Evolutionary conservation across 64 coral and sea anemone genomes (phyloP).

Genomic region (Porites australiensis): DNA sequence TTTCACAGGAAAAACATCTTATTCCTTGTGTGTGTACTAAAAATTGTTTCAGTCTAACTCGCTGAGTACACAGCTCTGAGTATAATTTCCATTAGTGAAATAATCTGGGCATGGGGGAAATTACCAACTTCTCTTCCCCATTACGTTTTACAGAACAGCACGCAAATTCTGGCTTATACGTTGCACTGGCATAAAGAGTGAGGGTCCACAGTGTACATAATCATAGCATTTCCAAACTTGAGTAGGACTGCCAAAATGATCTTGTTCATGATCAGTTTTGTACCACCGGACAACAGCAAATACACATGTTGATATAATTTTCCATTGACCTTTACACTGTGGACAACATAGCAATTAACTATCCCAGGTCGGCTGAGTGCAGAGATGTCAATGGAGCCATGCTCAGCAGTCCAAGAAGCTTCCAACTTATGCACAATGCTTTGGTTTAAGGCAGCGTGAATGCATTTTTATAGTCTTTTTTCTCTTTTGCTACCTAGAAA

Average conservation of each 20-base stretch:
- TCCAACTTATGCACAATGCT: too few relatives aligned
- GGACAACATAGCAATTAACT: conserved; percentile 20
- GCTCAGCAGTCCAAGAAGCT: conserved; percentile 19
- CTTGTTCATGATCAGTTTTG: neutral
- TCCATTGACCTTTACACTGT: conserved; percentile 14
- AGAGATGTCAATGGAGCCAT: conserved; percentile 5
- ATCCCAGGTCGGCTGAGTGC: conserved; percentile 16
- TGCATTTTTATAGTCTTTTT: too few relatives aligned
- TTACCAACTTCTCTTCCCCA: conserved; percentile 22
- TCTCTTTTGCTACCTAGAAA: too few relatives aligned
- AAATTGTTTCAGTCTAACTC: neutral
- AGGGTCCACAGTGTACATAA: too few relatives aligned
- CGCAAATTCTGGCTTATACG: conserved; percentile 56
- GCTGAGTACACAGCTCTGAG: neutral
- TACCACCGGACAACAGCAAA: conserved; percentile 48
- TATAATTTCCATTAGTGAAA: neutral
- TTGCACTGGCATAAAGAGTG: conserved; percentile 47
- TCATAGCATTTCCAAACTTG: conserved; percentile 3
- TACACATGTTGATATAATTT: neutral
- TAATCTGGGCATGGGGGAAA: conserved; percentile 47
- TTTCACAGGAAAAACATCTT: neutral
- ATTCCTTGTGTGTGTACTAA: too few relatives aligned
- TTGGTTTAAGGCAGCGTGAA: too few relatives aligned
- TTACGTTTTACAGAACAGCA: conserved; percentile 1
- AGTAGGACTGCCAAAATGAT: conserved; percentile 29